Evolutionary conservation across 30 jellyfish, hydroid and myxozoan species (phyloP), one percentile per base, ranked within the genome.

Genomic region (Hydractinia symbiolongicarpus): DNA sequence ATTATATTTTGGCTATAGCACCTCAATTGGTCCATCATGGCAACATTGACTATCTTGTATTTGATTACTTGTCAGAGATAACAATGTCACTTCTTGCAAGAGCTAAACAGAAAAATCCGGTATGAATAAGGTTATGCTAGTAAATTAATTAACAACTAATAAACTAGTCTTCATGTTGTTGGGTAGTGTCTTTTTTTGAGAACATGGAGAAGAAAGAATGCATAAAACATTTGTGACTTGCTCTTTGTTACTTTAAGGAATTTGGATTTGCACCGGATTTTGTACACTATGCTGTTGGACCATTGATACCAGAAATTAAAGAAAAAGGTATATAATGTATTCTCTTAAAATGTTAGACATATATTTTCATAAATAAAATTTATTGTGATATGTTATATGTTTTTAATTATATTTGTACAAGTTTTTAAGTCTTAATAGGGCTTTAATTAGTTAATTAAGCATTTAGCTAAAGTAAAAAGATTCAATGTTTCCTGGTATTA

Each of bases 11-110:
- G 44, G 2, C 44, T 2, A 1, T 21, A 72, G 97, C 97, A 53
- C 97, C 97, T 54, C 97, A 89, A 72, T 88, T 89, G 67, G 95
- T 89, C 13, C 90, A 85, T 16, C 62, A 73, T 66, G 97, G 97
- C 20, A 81, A 86, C 11, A 67, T 89, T 6, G 91, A 89, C 66
- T 89, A 67, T 73, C 60, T 89, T 77, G 94, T 89, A 79, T 89
- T 89, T 89, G 97, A 89, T 70, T 89, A 89, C 68, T 53, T 89
- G 20, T 89, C 97, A 51, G 97, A 89, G 71, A 89, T 89, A 8
- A 89, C 97, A 9, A 89, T 89, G 97, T 89, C 97, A 5, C 66
- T 89, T 67, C 72, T 89, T 58, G 86, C 95, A 20, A 88, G 95
- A 17, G 89, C 89, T 9, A 89, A 89, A 85, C 67, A 85, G 56